Evolutionary conservation across 2,113 vertebrate species (phyloP), one percentile per base, ranked within the genome.

Genomic region (Pteruthius melanotis): DNA sequence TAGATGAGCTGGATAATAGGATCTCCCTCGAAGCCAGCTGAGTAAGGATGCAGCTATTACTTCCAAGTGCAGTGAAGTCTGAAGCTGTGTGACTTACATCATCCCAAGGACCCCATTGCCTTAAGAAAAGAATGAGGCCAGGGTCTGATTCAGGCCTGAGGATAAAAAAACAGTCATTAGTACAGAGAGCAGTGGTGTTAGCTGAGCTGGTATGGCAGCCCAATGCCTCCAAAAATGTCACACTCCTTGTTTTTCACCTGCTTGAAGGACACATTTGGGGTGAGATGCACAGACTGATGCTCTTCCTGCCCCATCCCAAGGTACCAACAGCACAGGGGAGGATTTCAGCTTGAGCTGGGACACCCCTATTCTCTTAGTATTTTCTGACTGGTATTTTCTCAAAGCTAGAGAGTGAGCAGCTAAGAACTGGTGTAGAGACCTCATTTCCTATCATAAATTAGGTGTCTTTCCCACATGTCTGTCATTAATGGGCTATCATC

Each of bases 41-140:
- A 75, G 59, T 89, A 83, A 83, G 64, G 79, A 72, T 39, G 17
- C 44, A 49, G 71, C 69, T 95, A 78, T 92, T 96, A 90, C 63
- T 94, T 93, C 56, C 56, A 80, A 97, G 88, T 86, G 92, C 85
- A 90, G 60, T 63, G 66, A 64, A 61, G 49, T 40, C 60, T 59
- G 52, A 24, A 63, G 45, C 19, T 77, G 7, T 69, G 50, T 80
- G 60, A 60, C 60, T 95, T 76, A 53, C 11, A 61, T 70, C 33
- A 35, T 90, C 64, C 39, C 52, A 63, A 77, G 71, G 26, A 92
- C 33, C 82, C 52, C 21, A 39, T 18, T 81, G 54, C 63, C 12
- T 2, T 74, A 66, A 85, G 66, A 69, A 44, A 49, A 80, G 49
- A 78, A 83, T 80, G 84, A 88, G 50, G 44, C 40, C 80, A 77